Conservation (phyloP, 2,888 invertebrate genomes). For the Drosophila birchii region DNA sequence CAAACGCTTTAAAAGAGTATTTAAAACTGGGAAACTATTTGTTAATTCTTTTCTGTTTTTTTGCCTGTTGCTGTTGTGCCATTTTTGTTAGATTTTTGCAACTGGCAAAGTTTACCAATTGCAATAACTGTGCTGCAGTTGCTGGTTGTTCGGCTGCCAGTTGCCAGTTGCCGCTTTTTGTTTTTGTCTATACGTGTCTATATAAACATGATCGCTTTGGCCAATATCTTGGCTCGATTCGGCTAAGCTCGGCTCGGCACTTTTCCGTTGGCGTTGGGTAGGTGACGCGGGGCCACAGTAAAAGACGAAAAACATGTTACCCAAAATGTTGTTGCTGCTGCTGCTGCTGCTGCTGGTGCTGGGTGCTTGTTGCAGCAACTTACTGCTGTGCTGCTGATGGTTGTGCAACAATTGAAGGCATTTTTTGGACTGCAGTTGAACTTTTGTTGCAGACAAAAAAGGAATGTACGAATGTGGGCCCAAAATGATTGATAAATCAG, state of each 20-base stretch:
- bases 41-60: slow-evolving; percentile 38
- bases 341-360: slow-evolving; percentile 25
- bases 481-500: background rate
- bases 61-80: slow-evolving; percentile 40
- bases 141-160: background rate
- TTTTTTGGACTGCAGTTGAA: slow-evolving; percentile 37
- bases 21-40: slow-evolving; percentile 4
- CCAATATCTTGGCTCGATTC: slow-evolving; percentile 66
- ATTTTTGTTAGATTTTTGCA: slow-evolving; percentile 75
- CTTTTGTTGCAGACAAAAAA: slow-evolving; percentile 21
- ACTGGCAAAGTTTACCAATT: slow-evolving; percentile 70
- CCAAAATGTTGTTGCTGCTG: slow-evolving; percentile 54
- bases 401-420: slow-evolving; percentile 69
- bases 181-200: slow-evolving; percentile 61
- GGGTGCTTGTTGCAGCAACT: slow-evolving; percentile 26
- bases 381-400: slow-evolving; percentile 37
- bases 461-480: slow-evolving; percentile 10
- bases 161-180: slow-evolving; percentile 22
- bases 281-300: slow-evolving; percentile 48
- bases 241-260: slow-evolving; percentile 4
- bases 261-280: slow-evolving; percentile 45
- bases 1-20: background rate
- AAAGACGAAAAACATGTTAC: slow-evolving; percentile 64
- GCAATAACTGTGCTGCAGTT: background rate
- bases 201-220: slow-evolving; percentile 76